Conservation (phyloP, 2,888 invertebrate species). For the Drosophila setosimentum region DNA sequence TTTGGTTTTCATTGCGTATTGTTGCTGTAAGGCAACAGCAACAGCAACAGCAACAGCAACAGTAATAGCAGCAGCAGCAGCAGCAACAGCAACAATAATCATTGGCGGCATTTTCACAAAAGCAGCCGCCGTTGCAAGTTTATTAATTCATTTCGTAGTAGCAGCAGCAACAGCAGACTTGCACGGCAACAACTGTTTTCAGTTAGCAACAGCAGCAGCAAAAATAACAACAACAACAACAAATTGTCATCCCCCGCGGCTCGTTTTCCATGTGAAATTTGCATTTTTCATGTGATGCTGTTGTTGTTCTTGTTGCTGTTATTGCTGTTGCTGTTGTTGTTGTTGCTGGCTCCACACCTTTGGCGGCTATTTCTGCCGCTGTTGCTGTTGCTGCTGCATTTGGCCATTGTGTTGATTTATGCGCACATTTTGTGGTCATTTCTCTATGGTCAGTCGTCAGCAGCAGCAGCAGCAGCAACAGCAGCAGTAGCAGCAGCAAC, state of each 20-base stretch:
- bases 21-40: constrained; percentile 60
- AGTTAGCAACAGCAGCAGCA: constrained; percentile 50
- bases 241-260: constrained; percentile 79
- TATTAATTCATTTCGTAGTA: constrained; percentile 76
- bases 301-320: constrained; percentile 6
- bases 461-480: constrained; percentile 29
- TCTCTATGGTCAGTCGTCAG: constrained; percentile 59
- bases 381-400: constrained; percentile 47
- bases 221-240: constrained; percentile 42
- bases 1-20: constrained; percentile 73
- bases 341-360: constrained; percentile 58
- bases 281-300: constrained; percentile 58
- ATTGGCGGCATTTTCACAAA: constrained; percentile 79
- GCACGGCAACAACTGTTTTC: constrained; percentile 67
- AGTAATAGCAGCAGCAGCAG: constrained; percentile 17
- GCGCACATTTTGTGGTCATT: constrained; percentile 77
- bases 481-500: constrained; percentile 28
- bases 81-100: constrained; percentile 48
- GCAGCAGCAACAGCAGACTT: constrained; percentile 40
- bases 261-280: constrained; percentile 76
- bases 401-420: constrained; percentile 76
- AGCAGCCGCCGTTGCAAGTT: constrained; percentile 78
- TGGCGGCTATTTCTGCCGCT: constrained; percentile 47
- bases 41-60: constrained; percentile 21
- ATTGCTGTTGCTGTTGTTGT: constrained; percentile 9